Evolutionary conservation across 2,888 invertebrate species (phyloP).

Genomic region (Cenopis cana): DNA sequence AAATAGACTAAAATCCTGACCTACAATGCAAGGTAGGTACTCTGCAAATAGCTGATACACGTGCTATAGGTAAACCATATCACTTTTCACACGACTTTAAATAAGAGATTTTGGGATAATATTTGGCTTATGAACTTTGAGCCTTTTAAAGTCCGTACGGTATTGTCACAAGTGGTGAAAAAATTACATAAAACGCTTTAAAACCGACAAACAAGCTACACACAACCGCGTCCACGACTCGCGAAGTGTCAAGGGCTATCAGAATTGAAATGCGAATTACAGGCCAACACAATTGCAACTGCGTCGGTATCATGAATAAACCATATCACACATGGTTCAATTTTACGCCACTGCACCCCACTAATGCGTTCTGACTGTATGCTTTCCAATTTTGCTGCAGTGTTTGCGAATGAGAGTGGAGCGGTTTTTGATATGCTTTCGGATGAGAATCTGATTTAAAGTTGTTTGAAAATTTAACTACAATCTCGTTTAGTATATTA

Average conservation of each 20-base stretch:
- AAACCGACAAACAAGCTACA: slow-evolving; percentile 15
- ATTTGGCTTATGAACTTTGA: neutral
- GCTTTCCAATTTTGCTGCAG: slow-evolving; percentile 52
- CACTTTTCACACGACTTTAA: too few relatives aligned
- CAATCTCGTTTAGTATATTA: neutral
- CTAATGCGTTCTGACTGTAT: slow-evolving; percentile 62
- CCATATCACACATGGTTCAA: slow-evolving; percentile 69
- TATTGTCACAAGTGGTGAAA: neutral
- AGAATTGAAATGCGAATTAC: slow-evolving; percentile 63
- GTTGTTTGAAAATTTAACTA: slow-evolving; percentile 22
- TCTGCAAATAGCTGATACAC: neutral
- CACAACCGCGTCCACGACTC: slow-evolving; percentile 52
- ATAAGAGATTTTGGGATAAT: neutral
- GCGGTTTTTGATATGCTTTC: slow-evolving; percentile 20
- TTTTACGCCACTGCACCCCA: slow-evolving; percentile 70
- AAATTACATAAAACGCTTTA: neutral
- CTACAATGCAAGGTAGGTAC: too few relatives aligned
- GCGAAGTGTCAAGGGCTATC: slow-evolving; percentile 64
- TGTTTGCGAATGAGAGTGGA: slow-evolving; percentile 26
- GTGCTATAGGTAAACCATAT: neutral
- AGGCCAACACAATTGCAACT: slow-evolving; percentile 64
- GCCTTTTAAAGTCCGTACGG: neutral
- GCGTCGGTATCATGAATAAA: slow-evolving; percentile 73
- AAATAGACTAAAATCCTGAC: neutral
- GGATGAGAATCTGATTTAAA: slow-evolving; percentile 33